Conservation (phyloP, 2,797 vertebrate species). For the Acrossocheilus wenchowensis region DNA sequence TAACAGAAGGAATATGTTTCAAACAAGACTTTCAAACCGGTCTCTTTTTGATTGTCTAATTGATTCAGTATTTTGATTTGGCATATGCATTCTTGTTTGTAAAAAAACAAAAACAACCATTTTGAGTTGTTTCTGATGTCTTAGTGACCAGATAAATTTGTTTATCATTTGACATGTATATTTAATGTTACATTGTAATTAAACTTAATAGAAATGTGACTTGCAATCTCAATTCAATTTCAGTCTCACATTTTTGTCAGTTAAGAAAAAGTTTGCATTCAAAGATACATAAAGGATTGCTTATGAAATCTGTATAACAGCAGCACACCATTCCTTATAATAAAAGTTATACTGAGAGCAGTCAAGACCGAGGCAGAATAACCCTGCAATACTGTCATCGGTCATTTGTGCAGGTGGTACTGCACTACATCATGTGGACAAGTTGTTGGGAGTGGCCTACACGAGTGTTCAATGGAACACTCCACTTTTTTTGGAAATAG, state of each 20-base stretch:
- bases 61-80: neutral
- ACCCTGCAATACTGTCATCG: neutral
- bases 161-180: neutral
- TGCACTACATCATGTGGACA: neutral
- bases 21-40: neutral
- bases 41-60: neutral
- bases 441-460: neutral
- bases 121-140: neutral
- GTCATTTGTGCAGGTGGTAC: neutral
- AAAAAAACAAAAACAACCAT: neutral
- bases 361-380: neutral
- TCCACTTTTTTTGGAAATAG: no score
- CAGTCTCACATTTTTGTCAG: neutral
- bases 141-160: neutral
- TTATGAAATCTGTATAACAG: neutral
- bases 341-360: neutral
- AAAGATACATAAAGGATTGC: neutral
- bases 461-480: neutral
- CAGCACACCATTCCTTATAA: neutral
- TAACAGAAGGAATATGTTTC: neutral
- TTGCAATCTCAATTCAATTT: neutral
- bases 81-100: neutral
- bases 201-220: neutral
- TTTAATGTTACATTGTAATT: slow-evolving; percentile 9
- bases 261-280: neutral